Conservation (phyloP, 2,888 invertebrate genomes). For the Torymus tubicola region DNA sequence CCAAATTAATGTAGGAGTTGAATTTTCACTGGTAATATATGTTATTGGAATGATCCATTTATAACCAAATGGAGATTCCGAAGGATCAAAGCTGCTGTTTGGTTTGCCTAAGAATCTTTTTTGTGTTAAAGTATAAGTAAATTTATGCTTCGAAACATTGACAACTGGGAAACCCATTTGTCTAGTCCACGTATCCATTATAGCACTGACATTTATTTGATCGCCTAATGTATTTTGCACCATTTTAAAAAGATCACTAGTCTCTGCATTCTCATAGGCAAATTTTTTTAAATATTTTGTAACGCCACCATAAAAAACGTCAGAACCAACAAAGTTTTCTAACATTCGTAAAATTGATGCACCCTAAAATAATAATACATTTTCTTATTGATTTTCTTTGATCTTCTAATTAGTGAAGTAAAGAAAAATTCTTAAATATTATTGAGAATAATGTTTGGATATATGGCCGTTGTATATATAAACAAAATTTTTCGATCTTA, state of each 20-base stretch:
- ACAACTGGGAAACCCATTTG: conserved; percentile 93
- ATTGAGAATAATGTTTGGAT: too few species aligned
- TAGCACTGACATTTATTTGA: conserved; percentile 78
- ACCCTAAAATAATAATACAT: conserved; percentile 78
- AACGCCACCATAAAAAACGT: conserved; percentile 85
- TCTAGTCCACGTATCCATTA: conserved; percentile 93
- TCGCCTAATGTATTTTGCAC: conserved; percentile 80
- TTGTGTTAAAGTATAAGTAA: conserved; percentile 82
- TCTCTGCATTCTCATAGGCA: conserved; percentile 87
- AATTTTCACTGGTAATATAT: conserved; percentile 80
- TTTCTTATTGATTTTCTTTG: neutral
- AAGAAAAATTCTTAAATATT: too few species aligned
- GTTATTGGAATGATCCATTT: conserved; percentile 92
- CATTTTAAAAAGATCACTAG: conserved; percentile 85
- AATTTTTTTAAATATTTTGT: conserved; percentile 85
- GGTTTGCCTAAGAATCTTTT: conserved; percentile 86
- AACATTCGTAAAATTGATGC: conserved; percentile 92
- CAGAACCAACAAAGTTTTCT: conserved; percentile 86
- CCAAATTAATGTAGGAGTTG: conserved; percentile 69
- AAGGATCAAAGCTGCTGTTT: conserved; percentile 77
- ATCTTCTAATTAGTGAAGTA: neutral
- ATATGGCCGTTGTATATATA: too few species aligned
- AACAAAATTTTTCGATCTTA: too few species aligned
- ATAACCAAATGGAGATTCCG: conserved; percentile 77
- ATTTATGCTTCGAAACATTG: conserved; percentile 77